Base-by-base conservation (phyloP, 2,888 invertebrate genomes). In the Drosophila demipolita region DNA sequence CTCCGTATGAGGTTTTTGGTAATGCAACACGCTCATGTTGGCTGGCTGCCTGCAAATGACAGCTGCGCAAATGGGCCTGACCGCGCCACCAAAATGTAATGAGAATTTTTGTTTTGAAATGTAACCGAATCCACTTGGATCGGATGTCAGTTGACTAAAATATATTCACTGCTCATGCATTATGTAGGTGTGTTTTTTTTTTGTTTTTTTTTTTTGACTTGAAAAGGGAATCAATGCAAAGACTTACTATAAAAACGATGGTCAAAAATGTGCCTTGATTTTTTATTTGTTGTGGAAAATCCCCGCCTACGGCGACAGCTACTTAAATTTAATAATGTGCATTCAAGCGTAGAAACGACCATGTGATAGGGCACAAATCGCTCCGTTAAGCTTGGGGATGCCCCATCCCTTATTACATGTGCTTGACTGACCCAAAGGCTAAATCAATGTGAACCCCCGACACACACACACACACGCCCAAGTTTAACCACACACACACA, bases 291-390 rank as follows among this genome's bases (percentile, higher is more conserved):
- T 40, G 42, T 60, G 66, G 54, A 71, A 80, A 72, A 69, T 54
- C 26, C 55, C 68, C 66, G 54, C 69, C 64, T 60, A 67, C 65
- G 75, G 61, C 54, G 54, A 26, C 72, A 64, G 80, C 87, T 82
- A 88, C 85, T 88, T 81, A 84, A 81, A 84, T 84, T 79, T 89
- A 84, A 78, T 75, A 80, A 78, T 80, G 87, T 78, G 75, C 85
- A 78, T 70, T 82, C 57, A 70, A 70, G 76, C 84, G 78, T 35
- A 61, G 29, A 69, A 75, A 54, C 87, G 62, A 58, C 84, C 73
- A 82, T 73, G 63, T 65, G 59, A 66, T 62, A 61, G 73, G 57
- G 59, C 68, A 57, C 77, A 81, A 78, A 81, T 64, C 63, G 78
- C 35, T 26, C 65, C 49, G 73, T 63, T 77, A 63, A 81, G 81